A percentile compares a stretch with the other conserved stretches of the same genome.
Conservation (phyloP, 2,888 invertebrate species). For the Dynastes tityus region DNA sequence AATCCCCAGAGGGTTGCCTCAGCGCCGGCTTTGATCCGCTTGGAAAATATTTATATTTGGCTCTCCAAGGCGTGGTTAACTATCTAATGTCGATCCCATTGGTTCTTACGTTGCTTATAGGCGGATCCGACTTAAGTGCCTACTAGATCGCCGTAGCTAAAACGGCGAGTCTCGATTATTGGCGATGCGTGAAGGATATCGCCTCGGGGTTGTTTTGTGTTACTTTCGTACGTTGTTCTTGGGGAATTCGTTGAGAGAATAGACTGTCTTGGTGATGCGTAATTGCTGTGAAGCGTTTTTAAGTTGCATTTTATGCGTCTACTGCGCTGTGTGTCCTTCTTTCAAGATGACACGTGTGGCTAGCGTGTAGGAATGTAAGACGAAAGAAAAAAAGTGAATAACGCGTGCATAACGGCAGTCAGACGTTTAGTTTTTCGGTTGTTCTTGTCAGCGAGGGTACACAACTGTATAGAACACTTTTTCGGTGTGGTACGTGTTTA, state of each 20-base stretch:
- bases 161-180: conserved; percentile 51
- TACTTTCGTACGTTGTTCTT: not conserved
- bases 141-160: conserved; percentile 21
- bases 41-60: conserved; percentile 52
- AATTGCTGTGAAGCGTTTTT: conserved; percentile 12
- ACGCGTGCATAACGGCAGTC: conserved; percentile 25
- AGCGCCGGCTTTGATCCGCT: conserved; percentile 47
- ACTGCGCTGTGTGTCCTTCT: not conserved
- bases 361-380: conserved; percentile 14
- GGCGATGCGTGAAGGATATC: conserved; percentile 25
- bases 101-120: conserved; percentile 43
- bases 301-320: not conserved
- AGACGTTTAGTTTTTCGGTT: conserved; percentile 30
- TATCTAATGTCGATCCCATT: conserved; percentile 34
- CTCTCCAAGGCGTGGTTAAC: conserved; percentile 49
- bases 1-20: conserved; percentile 50
- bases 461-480: not conserved
- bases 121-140: conserved; percentile 34
- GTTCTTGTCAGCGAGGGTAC: conserved; percentile 19
- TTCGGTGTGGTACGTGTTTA: conserved; percentile 2
- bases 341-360: conserved; percentile 36
- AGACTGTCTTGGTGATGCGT: not conserved
- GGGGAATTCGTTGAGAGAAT: not conserved
- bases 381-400: conserved; percentile 23
- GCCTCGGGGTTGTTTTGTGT: not conserved